Evolutionary conservation across 2,113 vertebrate genomes (phyloP).

Genomic region (Nansenia antarctica): DNA sequence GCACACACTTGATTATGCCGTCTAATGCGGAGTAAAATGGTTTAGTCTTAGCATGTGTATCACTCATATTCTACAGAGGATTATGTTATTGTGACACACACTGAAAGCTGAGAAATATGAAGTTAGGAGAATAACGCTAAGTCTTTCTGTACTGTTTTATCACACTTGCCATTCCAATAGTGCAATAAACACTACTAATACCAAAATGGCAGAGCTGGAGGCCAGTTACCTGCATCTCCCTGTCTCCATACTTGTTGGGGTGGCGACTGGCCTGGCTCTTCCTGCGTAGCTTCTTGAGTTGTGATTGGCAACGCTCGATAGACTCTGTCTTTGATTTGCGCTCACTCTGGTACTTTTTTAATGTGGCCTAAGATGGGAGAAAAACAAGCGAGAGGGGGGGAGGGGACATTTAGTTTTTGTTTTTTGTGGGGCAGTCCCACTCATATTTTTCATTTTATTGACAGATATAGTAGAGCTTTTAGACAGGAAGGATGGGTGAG

Average conservation of each 20-base stretch:
- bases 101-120: too few species aligned
- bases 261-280: slow-evolving; percentile 84
- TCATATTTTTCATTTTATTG: too few species aligned
- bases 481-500: neutral
- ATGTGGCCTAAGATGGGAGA: slow-evolving; percentile 69
- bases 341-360: slow-evolving; percentile 85
- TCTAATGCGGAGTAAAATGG: slow-evolving; percentile 27
- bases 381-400: neutral
- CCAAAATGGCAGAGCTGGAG: neutral
- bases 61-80: neutral
- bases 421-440: too few species aligned
- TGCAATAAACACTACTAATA: neutral
- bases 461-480: neutral
- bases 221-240: slow-evolving; percentile 82
- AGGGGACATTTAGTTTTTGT: neutral
- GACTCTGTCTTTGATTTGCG: slow-evolving; percentile 79
- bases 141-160: neutral
- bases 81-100: too few species aligned
- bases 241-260: slow-evolving; percentile 84
- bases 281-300: slow-evolving; percentile 84
- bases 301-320: slow-evolving; percentile 82
- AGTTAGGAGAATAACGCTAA: too few species aligned
- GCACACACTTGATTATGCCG: slow-evolving; percentile 21
- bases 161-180: neutral
- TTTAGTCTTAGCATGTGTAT: neutral